phyloP scores from a whole-genome alignment of 2,113 vertebrate genomes.

The Gallinago paraguaiae region DNA sequence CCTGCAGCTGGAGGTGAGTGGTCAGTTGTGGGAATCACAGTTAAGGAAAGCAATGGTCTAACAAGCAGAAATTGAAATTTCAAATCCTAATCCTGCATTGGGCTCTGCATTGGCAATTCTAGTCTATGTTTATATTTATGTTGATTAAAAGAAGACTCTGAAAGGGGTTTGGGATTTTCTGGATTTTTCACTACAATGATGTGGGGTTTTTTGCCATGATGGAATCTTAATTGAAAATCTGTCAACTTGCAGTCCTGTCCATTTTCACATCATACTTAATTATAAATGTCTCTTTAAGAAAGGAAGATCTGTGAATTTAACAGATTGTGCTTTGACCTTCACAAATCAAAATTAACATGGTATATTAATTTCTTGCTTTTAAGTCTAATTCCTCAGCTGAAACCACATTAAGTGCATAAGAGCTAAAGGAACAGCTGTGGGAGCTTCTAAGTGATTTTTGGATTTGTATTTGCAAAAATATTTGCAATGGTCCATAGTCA shows the following conservation, averaged over 20 bases:
- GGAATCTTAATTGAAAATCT: background rate
- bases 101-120: background rate
- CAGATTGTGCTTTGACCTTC: background rate
- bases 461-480: constrained; percentile 29
- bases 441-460: constrained; percentile 26
- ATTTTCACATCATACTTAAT: background rate
- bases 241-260: background rate
- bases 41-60: background rate
- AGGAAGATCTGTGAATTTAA: background rate
- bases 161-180: background rate
- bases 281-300: background rate
- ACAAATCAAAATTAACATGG: background rate
- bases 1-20: background rate
- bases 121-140: background rate
- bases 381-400: background rate
- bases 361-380: constrained; percentile 21
- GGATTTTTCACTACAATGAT: background rate
- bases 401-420: background rate
- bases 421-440: constrained; percentile 34
- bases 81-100: background rate
- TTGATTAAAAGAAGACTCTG: background rate
- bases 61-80: background rate
- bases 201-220: background rate
- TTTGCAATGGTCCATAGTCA: background rate
- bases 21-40: background rate